Conservation (phyloP, 1,140 invertebrate genomes). For the Lordiphosa mommai region DNA sequence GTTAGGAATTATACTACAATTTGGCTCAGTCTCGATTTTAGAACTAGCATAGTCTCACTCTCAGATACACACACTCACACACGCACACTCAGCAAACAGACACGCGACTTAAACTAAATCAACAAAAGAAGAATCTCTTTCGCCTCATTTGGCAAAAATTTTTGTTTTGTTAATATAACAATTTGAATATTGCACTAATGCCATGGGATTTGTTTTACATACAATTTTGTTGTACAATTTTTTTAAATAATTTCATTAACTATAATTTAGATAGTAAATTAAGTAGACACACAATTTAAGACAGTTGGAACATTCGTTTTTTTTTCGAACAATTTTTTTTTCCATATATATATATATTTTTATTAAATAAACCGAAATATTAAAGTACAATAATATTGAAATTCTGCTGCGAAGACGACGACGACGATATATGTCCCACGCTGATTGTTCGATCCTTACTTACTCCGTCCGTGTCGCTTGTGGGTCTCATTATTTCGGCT, state of each 20-base stretch:
- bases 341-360: constrained; percentile 68
- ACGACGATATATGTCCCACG: constrained; percentile 25
- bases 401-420: constrained; percentile 62
- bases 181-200: constrained; percentile 47
- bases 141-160: constrained; percentile 41
- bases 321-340: constrained; percentile 35
- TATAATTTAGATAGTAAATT: constrained; percentile 29
- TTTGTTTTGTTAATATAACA: constrained; percentile 66
- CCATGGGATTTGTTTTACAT: constrained; percentile 39
- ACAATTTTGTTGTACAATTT: constrained; percentile 70
- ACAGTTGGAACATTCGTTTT: constrained; percentile 51
- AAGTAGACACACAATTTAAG: constrained; percentile 69
- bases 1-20: constrained; percentile 26
- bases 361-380: constrained; percentile 80
- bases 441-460: constrained; percentile 8
- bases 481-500: constrained; percentile 59
- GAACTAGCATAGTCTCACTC: constrained; percentile 6
- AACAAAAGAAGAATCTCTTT: constrained; percentile 53
- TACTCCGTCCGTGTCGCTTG: constrained; percentile 2
- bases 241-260: constrained; percentile 32
- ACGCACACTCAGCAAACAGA: constrained; percentile 16
- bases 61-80: background rate
- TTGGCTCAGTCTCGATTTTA: constrained; percentile 29
- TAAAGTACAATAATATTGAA: constrained; percentile 79
- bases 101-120: constrained; percentile 54